Evolutionary conservation across 2,888 invertebrate genomes (phyloP), one percentile per base, ranked within the genome.

Genomic region (Agriopis marginaria): DNA sequence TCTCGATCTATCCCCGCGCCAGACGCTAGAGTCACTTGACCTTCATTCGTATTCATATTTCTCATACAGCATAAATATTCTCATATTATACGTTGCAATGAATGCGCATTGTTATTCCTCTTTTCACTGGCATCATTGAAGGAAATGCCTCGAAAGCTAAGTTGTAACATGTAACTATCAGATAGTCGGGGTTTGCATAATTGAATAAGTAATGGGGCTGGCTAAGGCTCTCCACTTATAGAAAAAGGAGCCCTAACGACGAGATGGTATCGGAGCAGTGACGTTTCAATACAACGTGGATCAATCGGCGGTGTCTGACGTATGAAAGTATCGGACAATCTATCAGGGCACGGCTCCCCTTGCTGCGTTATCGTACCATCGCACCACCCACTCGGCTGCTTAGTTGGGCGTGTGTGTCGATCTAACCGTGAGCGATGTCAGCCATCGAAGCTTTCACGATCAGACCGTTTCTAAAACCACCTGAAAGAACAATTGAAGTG

Each of bases 231-330:
- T 80, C 80, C 82, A 80, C 83, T 82, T 84, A 82, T 82, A 81
- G 80, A 83, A 84, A 85, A 83, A 81, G 83, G 82, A 81, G 82
- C 63, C 81, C 86, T 93, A 92, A 92, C 92, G 92, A 92, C 88
- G 88, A 83, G 92, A 92, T 93, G 80, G 76, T 91, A 93, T 93
- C 94, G 74, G 74, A 74, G 72, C 80, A 82, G 83, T 91, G 94
- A 93, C 93, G 89, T 92, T 94, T 94, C 94, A 94, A 94, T 94
- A 93, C 92, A 85, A 86, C 88, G 82, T 86, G 87, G 86, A 90
- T 88, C 91, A 88, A 85, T 90, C 86, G 76, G 75, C 76, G 77
- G 74, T 74, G 77, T 75, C 75, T 77, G 85, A 82, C 82, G 79
- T 80, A 81, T 77, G 79, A 77, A 81, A 82, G 81, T 86, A 89